Base-by-base conservation (phyloP, 2,113 vertebrate genomes). In the Podarcis raffonei region DNA sequence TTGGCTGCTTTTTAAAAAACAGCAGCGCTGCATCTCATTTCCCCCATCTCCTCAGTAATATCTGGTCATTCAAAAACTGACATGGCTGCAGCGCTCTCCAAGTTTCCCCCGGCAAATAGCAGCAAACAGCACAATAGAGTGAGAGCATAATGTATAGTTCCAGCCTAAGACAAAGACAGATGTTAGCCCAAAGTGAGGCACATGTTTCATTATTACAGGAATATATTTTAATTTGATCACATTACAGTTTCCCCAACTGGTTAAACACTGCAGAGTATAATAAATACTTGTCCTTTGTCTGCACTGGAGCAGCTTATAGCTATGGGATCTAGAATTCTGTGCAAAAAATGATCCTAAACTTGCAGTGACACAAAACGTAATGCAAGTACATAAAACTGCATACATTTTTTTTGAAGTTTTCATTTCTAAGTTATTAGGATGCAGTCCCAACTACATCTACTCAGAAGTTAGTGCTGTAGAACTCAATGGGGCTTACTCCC, bases 191-290 rank as follows among this genome's bases (percentile, higher is more conserved):
- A 71, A 71, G 48, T 32, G 71, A 80, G 77, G 48, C n/a, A 80
- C 65, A 78, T 53, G 30, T 71, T 87, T 71, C 66, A 57, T 57
- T 59, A 71, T 23, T 80, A 27, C 77, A 37, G 32, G 6, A 87
- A 80, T 87, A 57, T 71, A 80, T 87, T 80, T 86, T 79, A 87
- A 79, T 87, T 81, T 68, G 39, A 79, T 86, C 85, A 87, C 13
- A 68, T 12, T 12, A 4, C 42, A 22, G 18, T 69, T 81, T 25
- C 35, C 5, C 32, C 15, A 22, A 39, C 71, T 81, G 65, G 77
- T 87, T 87, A 87, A 57, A 80, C 22, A 37, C 8, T 37, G 84
- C 65, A 85, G 48, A 11, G 6, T 30, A 35, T 35, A 57, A 87
- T 39, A 76, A 42, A 4, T 77, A 42, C 57, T 65, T 85, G 30